These are phyloP conservation scores for Malurus elegans DNA, from an alignment of 2,113 vertebrate species.

Conservation along the genomic window DNA sequence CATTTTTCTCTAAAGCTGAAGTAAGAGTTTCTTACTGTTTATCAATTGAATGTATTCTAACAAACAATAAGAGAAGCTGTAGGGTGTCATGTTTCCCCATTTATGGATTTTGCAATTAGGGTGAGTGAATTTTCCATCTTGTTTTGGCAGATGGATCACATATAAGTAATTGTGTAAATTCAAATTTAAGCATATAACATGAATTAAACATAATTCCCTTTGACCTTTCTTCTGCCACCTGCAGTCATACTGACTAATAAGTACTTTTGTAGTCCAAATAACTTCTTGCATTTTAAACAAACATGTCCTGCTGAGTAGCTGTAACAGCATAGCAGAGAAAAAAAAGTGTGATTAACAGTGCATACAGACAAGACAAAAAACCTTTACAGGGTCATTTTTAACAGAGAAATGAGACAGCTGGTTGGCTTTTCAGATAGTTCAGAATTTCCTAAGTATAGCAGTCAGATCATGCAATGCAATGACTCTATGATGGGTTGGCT, in stretches of 20 bases:
- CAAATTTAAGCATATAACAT: background rate
- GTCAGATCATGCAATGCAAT: background rate
- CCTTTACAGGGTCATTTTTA: background rate
- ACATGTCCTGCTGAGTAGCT: background rate
- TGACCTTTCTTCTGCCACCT: background rate
- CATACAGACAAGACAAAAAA: background rate
- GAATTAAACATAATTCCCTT: background rate
- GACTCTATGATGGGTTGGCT: background rate
- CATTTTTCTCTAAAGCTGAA: constrained; percentile 16
- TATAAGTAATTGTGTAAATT: background rate
- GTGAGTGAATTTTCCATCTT: constrained; percentile 2
- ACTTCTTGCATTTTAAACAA: constrained; percentile 33
- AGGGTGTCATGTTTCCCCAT: background rate
- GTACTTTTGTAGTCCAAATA: background rate
- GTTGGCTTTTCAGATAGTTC: background rate
- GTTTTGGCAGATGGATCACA: background rate
- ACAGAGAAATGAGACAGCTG: background rate
- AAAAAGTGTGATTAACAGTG: background rate
- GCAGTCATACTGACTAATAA: background rate
- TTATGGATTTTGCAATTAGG: constrained; percentile 32
- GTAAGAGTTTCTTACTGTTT: constrained; percentile 11
- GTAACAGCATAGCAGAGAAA: background rate
- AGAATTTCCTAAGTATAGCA: background rate
- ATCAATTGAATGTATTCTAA: background rate
- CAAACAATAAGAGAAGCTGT: background rate